A percentile compares a stretch with the other conserved stretches of the same genome.
Conservation (phyloP, 2,113 vertebrate species). For the Mobula birostris region DNA sequence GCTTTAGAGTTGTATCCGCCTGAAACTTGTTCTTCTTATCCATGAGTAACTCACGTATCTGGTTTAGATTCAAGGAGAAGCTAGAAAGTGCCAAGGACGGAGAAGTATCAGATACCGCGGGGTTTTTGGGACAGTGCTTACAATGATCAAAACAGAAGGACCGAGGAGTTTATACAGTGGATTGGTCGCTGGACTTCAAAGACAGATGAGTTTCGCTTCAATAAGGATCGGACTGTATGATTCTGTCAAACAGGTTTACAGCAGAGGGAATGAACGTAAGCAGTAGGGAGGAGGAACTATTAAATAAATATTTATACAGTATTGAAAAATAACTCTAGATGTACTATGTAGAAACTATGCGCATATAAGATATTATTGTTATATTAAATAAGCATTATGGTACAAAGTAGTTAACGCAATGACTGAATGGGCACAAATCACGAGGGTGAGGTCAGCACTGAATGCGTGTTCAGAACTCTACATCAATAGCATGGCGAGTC, state of each 20-base stretch:
- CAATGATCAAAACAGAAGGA: constrained; percentile 70
- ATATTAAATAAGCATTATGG: not conserved
- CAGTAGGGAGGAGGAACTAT: not conserved
- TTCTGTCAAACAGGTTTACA: constrained; percentile 66
- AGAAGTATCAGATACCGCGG: constrained; percentile 63
- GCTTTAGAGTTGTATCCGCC: not conserved
- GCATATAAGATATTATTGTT: not conserved
- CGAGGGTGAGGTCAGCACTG: not conserved
- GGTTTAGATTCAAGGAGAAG: constrained; percentile 72
- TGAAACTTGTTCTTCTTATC: not conserved
- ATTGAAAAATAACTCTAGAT: not conserved
- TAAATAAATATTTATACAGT: not conserved
- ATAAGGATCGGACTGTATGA: constrained; percentile 77
- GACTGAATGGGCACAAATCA: not conserved
- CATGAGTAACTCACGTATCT: constrained; percentile 11
- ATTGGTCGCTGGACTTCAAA: constrained; percentile 70
- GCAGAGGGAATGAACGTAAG: constrained; percentile 63
- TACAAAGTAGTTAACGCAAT: not conserved
- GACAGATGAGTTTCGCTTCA: constrained; percentile 73
- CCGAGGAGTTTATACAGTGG: constrained; percentile 68
- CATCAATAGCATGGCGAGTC: too few species aligned
- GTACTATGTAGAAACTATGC: not conserved
- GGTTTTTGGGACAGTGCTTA: constrained; percentile 70
- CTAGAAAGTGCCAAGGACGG: constrained; percentile 35
- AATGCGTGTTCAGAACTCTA: not conserved